These are phyloP conservation scores for Ceyx margarethae DNA, from an alignment of 2,113 vertebrate species.

Conservation along the genomic window DNA sequence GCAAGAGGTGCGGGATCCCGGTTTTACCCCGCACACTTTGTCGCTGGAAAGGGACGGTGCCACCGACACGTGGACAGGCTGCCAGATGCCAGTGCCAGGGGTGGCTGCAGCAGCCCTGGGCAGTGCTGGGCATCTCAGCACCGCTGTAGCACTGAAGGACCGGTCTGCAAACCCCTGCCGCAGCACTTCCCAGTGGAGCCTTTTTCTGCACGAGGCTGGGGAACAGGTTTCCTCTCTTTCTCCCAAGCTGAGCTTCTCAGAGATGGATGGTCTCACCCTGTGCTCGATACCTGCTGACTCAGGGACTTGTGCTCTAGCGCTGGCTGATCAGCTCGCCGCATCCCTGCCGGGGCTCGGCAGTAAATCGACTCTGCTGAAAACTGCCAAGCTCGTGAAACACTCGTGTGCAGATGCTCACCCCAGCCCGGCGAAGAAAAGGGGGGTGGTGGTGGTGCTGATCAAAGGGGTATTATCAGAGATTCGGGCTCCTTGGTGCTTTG, in stretches of 20 bases:
- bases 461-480: not conserved
- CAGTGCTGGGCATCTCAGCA: fast-evolving
- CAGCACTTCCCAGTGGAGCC: fast-evolving
- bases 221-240: not conserved
- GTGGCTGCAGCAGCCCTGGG: not conserved
- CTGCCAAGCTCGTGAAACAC: not conserved
- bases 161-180: fast-evolving
- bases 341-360: not conserved
- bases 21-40: not conserved
- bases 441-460: not conserved
- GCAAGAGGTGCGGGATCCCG: fast-evolving
- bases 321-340: not conserved
- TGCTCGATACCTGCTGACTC: not conserved
- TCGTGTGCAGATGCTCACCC: not conserved
- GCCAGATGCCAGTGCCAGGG: fast-evolving
- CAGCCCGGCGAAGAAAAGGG: not conserved
- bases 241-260: fast-evolving
- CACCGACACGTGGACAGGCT: fast-evolving
- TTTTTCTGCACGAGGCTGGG: fast-evolving
- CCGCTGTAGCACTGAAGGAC: fast-evolving
- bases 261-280: not conserved
- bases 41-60: not conserved
- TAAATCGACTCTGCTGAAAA: not conserved
- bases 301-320: not conserved
- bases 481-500: not conserved